A percentile compares a stretch with the other conserved stretches of the same genome.
Conservation (phyloP, 2,888 invertebrate species). For the Sicus ferrugineus region DNA sequence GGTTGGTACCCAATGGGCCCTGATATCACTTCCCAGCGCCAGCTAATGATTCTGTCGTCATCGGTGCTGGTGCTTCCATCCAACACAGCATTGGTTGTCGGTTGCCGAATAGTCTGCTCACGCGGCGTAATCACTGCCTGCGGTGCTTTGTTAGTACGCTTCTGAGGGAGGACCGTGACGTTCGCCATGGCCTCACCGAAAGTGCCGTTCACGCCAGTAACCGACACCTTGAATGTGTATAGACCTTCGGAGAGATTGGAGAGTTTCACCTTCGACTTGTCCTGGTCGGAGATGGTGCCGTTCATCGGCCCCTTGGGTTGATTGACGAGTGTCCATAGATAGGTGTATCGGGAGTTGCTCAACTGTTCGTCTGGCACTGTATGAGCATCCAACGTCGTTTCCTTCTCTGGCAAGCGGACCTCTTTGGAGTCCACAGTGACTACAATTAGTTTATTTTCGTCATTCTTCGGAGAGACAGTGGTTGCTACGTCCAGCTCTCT, state of each 20-base stretch:
- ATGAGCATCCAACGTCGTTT: conserved; percentile 82
- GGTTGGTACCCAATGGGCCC: conserved; percentile 89
- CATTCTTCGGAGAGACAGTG: conserved; percentile 48
- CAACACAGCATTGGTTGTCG: conserved; percentile 88
- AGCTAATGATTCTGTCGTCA: conserved; percentile 85
- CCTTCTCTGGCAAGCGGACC: conserved; percentile 83
- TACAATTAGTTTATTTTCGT: conserved; percentile 70
- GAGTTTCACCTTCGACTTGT: conserved; percentile 82
- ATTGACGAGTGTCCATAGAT: conserved; percentile 86
- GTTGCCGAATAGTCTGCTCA: conserved; percentile 85
- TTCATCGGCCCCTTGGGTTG: conserved; percentile 81
- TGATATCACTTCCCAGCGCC: conserved; percentile 92
- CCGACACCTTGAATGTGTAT: conserved; percentile 86
- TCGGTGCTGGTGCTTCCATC: conserved; percentile 84
- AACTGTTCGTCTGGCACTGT: conserved; percentile 79
- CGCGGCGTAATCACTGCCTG: conserved; percentile 86
- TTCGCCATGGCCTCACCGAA: conserved; percentile 87
- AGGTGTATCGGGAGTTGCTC: conserved; percentile 80
- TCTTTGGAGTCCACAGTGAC: conserved; percentile 81
- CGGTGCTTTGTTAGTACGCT: conserved; percentile 83
- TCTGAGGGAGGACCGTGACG: conserved; percentile 87
- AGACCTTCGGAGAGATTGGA: conserved; percentile 86
- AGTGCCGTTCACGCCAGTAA: conserved; percentile 75
- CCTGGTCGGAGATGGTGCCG: conserved; percentile 82
- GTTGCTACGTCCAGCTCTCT: conserved; percentile 25